A percentile compares a stretch with the other conserved stretches of the same genome.
Conservation (phyloP, 2,888 invertebrate species). For the Nebria salina region DNA sequence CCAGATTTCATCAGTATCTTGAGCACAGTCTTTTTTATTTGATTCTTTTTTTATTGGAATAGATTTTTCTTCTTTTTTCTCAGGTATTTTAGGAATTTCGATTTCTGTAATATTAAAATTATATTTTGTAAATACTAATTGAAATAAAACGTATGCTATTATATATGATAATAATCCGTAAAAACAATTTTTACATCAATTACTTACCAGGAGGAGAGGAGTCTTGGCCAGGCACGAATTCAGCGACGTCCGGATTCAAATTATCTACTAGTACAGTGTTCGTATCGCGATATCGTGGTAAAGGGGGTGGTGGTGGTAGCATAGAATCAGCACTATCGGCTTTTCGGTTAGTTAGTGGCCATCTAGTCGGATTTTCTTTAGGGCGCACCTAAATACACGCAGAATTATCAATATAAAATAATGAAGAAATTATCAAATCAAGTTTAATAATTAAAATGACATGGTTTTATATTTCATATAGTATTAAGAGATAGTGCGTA, state of each 20-base stretch:
- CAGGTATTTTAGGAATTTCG: slow-evolving; percentile 1
- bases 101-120: neutral
- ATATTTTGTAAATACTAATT: neutral
- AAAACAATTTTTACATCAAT: neutral
- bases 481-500: too few relatives aligned
- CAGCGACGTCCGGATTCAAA: slow-evolving; percentile 87
- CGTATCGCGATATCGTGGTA: slow-evolving; percentile 68
- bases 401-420: slow-evolving; percentile 6
- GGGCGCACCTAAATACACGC: slow-evolving; percentile 77
- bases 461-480: too few relatives aligned
- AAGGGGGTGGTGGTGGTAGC: slow-evolving; percentile 74
- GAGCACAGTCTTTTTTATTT: slow-evolving; percentile 6
- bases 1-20: slow-evolving; percentile 63
- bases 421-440: neutral
- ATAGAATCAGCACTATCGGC: slow-evolving; percentile 67
- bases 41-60: slow-evolving; percentile 30
- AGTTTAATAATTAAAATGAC: neutral
- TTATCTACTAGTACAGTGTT: slow-evolving; percentile 63
- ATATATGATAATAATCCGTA: neutral
- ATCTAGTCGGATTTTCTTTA: slow-evolving; percentile 81
- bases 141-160: too few relatives aligned
- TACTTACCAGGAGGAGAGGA: slow-evolving; percentile 29
- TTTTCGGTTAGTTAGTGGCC: slow-evolving; percentile 75
- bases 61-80: slow-evolving; percentile 19
- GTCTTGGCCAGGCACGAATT: slow-evolving; percentile 73